These are phyloP conservation scores for Nymphalis urticae DNA, from an alignment of 2,888 invertebrate genomes.

Conservation along the genomic window DNA sequence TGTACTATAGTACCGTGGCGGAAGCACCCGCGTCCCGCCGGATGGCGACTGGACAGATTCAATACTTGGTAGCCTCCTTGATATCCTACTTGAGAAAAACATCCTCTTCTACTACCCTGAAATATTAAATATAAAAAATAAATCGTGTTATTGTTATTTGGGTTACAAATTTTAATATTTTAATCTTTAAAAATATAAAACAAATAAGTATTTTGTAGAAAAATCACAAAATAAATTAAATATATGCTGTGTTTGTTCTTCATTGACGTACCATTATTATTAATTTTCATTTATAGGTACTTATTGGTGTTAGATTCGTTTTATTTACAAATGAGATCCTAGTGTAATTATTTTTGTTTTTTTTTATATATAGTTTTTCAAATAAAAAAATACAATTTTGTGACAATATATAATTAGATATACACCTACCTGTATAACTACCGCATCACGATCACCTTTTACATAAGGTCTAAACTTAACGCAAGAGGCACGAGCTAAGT, in stretches of 20 bases:
- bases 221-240: too few species aligned
- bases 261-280: too few species aligned
- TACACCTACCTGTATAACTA: conserved; percentile 68
- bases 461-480: conserved; percentile 73
- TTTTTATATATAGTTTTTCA: too few species aligned
- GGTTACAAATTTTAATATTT: too few species aligned
- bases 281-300: too few species aligned
- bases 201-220: too few species aligned
- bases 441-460: conserved; percentile 73
- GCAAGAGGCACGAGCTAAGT: conserved; percentile 73
- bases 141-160: too few species aligned
- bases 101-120: conserved; percentile 72
- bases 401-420: neutral
- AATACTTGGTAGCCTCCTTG: conserved; percentile 78
- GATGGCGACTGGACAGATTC: conserved; percentile 80
- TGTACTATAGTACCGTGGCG: conserved; percentile 87
- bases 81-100: conserved; percentile 77
- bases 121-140: conserved; percentile 17
- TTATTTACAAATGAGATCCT: too few species aligned
- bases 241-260: too few species aligned
- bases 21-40: conserved; percentile 82
- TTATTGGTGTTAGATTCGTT: too few species aligned
- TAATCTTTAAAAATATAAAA: too few species aligned
- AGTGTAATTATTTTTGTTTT: too few species aligned
- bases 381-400: neutral